These are phyloP conservation scores for Apis mellifera DNA, from an alignment of 1,140 invertebrate genomes.

Conservation along the genomic window Amel_HAv3.1 CM009939.2:4933001-4933500, in stretches of 20 bases:
- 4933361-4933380: not conserved
- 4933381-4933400: not conserved
- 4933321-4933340: too few species aligned
- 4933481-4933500: too few species aligned
- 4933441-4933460: too few species aligned
- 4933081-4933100: conserved; percentile 51
- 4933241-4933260: conserved; percentile 62
- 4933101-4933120: conserved; percentile 56
- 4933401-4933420: too few species aligned
- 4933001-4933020: not conserved
- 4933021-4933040: not conserved
- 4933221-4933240: conserved; percentile 55
- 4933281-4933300: not conserved
- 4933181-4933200: conserved; percentile 73
- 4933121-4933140: conserved; percentile 74
- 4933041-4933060: conserved; percentile 27
- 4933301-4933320: not conserved
- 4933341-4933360: too few species aligned
- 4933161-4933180: conserved; percentile 69
- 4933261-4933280: conserved; percentile 1
- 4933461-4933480: too few species aligned
- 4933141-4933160: conserved; percentile 76
- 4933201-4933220: conserved; percentile 72
- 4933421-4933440: too few species aligned
- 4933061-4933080: conserved; percentile 35